These are phyloP conservation scores for Melanchra persicariae DNA, from an alignment of 2,888 invertebrate genomes.

Conservation along the genomic window DNA sequence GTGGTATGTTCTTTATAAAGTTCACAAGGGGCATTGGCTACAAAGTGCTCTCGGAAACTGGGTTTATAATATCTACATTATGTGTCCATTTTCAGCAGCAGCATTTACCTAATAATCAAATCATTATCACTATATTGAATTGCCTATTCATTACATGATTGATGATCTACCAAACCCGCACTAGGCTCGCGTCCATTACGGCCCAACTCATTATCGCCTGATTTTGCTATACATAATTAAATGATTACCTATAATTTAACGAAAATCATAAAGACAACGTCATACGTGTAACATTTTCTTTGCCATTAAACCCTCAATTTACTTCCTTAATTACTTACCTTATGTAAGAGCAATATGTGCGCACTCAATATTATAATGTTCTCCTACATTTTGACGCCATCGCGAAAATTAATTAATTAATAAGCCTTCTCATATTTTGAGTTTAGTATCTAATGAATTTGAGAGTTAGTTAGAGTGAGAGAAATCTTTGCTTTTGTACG, in stretches of 20 bases:
- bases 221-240: no score
- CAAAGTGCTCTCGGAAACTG: neutral
- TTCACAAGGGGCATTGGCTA: neutral
- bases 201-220: no score
- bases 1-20: neutral
- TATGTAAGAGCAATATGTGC: conserved; percentile 38
- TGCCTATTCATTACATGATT: no score
- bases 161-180: no score
- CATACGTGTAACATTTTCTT: neutral
- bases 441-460: conserved; percentile 60
- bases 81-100: no score
- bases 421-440: conserved; percentile 56
- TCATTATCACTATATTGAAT: no score
- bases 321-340: conserved; percentile 2
- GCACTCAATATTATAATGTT: conserved; percentile 30
- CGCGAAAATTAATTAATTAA: conserved; percentile 59
- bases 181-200: no score
- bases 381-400: conserved; percentile 29
- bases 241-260: no score
- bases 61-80: neutral
- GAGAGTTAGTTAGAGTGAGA: conserved; percentile 20
- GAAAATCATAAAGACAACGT: neutral
- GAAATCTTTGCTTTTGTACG: conserved; percentile 16
- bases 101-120: no score
- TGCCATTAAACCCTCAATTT: neutral